Evolutionary conservation across 2,113 vertebrate genomes (phyloP).

Genomic region (Grammomys dolichurus): DNA sequence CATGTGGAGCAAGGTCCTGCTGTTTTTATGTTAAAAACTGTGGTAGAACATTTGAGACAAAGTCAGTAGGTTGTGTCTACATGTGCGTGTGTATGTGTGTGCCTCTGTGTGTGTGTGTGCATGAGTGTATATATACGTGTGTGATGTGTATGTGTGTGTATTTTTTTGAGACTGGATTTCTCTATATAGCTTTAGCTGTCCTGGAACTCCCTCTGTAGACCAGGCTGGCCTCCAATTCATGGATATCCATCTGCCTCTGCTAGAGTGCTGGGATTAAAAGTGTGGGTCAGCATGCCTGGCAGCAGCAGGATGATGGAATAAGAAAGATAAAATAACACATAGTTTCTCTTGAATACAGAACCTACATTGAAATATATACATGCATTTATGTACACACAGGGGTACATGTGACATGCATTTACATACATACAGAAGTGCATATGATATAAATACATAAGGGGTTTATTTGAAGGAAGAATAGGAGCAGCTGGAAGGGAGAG

Average conservation of each 20-base stretch:
- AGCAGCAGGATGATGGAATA: not conserved
- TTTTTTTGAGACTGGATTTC: not conserved
- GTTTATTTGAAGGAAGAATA: not conserved
- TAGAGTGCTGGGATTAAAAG: too few relatives aligned
- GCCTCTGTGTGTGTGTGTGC: not conserved
- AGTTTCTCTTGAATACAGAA: not conserved
- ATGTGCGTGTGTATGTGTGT: not conserved
- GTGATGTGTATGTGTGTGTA: too few relatives aligned
- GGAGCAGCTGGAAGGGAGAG: too few relatives aligned
- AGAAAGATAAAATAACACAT: not conserved
- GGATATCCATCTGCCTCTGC: too few relatives aligned
- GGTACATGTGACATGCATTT: not conserved
- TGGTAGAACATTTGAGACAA: constrained; percentile 12
- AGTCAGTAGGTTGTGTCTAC: not conserved
- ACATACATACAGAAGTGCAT: too few relatives aligned
- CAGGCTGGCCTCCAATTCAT: too few relatives aligned
- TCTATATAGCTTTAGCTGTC: not conserved
- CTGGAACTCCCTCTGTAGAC: too few relatives aligned
- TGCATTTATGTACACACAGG: not conserved
- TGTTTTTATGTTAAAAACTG: not conserved
- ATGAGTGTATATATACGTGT: too few relatives aligned
- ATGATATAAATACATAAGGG: not conserved
- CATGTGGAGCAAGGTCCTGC: constrained; percentile 10
- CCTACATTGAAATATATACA: not conserved
- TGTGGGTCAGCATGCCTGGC: not conserved